Evolutionary conservation across 1,140 invertebrate genomes (phyloP), one percentile per base, ranked within the genome.

Genomic region (Trinorchestia longiramus): DNA sequence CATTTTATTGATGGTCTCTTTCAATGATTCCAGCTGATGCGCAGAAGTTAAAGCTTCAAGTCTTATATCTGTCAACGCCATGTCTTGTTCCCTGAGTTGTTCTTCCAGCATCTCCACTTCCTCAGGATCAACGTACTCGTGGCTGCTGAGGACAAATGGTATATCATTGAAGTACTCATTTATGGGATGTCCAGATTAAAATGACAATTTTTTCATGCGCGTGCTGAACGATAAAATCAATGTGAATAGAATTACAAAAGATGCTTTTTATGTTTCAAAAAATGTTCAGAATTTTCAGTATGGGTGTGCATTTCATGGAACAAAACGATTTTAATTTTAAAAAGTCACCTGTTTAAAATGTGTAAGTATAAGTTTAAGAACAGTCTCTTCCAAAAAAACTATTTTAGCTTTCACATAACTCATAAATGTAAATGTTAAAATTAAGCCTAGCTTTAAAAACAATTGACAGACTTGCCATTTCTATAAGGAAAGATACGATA

Each of bases 1-100:
- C 99, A 99, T 99, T 97, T 99, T 99, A 97, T 98, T 99, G 97
- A 99, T 99, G 87, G 99, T 99, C 97, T 99, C 99, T 97, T 99
- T 99, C 0, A 99, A 98, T 96, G 99, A 99, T 97, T 99, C 99
- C 77, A 99, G 97, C 97, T 99, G 99, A 97, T 99, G 99, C 4
- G 99, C 99, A 0, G 99, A 99, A 96, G 99, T 99, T 28, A 99
- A 97, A 3, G 99, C 99, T 97, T 99, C 99, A 47, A 99, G 97
- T 96, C 99, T 98, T 95, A 99, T 99, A 97, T 99, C 99, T 0
- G 99, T 99, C 95, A 99, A 97, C 42, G 99, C 99, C 96, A 99
- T 98, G 97, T 99, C 99, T 97, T 99, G 99, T 97, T 99, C 99
- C 91, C 99, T 98, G 57, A 99, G 97, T 97, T 99, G 99, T 97